phyloP scores from a whole-genome alignment of 2,113 vertebrate species.

The Propithecus coquereli region DNA sequence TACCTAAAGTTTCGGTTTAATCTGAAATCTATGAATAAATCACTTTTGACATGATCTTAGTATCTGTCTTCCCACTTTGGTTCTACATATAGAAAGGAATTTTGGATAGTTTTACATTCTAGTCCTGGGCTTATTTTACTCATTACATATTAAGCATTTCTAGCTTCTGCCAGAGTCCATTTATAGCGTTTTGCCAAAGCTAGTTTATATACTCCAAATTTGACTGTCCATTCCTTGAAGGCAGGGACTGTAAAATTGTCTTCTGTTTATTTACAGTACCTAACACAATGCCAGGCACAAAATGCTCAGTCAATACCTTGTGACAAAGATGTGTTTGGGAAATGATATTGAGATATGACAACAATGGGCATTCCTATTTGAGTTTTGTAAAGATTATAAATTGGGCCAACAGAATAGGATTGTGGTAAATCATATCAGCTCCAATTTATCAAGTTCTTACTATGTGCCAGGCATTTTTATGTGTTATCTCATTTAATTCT shows the following conservation, averaged over 20 bases:
- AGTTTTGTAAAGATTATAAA: conserved; percentile 21
- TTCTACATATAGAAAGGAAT: neutral
- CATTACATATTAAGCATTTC: conserved; percentile 24
- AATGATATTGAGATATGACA: neutral
- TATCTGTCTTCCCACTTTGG: neutral
- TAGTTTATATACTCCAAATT: conserved; percentile 11
- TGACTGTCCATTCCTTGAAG: conserved; percentile 10
- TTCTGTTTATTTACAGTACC: neutral
- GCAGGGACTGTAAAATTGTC: neutral
- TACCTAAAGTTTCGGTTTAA: neutral
- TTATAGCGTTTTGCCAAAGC: conserved; percentile 36
- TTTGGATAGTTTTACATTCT: conserved; percentile 18
- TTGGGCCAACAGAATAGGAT: neutral
- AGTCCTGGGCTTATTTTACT: neutral
- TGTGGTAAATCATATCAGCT: neutral
- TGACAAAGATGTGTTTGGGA: neutral
- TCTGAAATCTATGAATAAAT: conserved; percentile 24
- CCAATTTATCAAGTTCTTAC: neutral
- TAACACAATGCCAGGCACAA: neutral
- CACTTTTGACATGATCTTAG: neutral
- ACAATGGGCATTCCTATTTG: neutral
- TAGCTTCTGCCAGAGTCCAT: neutral
- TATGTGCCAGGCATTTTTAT: neutral
- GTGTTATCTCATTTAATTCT: neutral
- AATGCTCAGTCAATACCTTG: neutral